phyloP scores from a whole-genome alignment of 2,888 invertebrate genomes.

The Psylliodes chrysocephalus region DNA sequence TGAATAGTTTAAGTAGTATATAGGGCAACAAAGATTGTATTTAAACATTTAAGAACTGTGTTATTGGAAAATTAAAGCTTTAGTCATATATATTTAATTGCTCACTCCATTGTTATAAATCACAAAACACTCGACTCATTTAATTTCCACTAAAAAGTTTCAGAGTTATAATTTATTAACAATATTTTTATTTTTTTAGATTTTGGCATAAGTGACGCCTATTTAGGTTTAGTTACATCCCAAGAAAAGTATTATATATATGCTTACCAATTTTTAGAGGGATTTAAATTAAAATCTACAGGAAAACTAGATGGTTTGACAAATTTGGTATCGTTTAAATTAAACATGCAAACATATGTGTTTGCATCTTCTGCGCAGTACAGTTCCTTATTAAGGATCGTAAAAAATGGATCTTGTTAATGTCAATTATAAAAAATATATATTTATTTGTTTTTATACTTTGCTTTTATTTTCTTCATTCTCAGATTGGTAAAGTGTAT shows the following conservation, averaged over 20 bases:
- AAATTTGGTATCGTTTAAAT: slow-evolving; percentile 56
- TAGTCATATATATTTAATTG: too few relatives aligned
- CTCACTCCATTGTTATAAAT: too few relatives aligned
- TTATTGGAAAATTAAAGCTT: too few relatives aligned
- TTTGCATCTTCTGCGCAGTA: slow-evolving; percentile 55
- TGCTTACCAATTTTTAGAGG: slow-evolving; percentile 57
- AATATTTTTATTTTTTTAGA: too few relatives aligned
- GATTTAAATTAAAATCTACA: slow-evolving; percentile 57
- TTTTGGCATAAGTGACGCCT: slow-evolving; percentile 57
- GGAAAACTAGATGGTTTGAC: slow-evolving; percentile 57
- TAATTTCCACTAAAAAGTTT: too few relatives aligned
- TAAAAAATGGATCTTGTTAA: slow-evolving; percentile 54
- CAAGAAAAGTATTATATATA: slow-evolving; percentile 56
- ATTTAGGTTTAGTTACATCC: slow-evolving; percentile 56
- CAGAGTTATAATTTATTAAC: background rate
- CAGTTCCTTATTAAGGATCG: slow-evolving; percentile 55
- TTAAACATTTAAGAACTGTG: too few relatives aligned
- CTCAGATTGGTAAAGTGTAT: too few relatives aligned
- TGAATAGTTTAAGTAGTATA: too few relatives aligned
- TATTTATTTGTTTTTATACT: background rate
- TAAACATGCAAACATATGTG: slow-evolving; percentile 54
- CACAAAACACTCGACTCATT: too few relatives aligned
- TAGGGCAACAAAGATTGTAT: too few relatives aligned
- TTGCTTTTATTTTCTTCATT: too few relatives aligned
- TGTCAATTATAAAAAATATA: slow-evolving; percentile 11